Conservation (phyloP, 37 sponge, comb jelly and placozoan species). For the Bolinopsis microptera region DNA sequence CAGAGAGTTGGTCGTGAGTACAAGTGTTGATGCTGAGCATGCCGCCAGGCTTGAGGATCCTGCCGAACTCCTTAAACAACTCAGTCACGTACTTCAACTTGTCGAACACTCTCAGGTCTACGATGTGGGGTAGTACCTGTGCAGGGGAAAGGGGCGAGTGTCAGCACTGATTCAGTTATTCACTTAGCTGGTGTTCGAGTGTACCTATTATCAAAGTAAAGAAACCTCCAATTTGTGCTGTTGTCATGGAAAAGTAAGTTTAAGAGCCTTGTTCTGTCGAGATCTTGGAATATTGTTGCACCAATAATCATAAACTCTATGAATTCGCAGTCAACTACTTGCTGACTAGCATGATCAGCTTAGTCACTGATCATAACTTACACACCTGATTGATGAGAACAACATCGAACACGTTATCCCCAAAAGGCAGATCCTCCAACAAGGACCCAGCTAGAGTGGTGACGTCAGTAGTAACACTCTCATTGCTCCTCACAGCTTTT, state of each 20-base stretch:
- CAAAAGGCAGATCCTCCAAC: slow-evolving; percentile 34
- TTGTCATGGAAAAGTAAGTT: too few species aligned
- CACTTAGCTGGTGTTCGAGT: too few species aligned
- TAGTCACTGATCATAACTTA: too few species aligned
- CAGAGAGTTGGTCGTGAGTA: neutral
- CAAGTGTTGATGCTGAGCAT: slow-evolving; percentile 40
- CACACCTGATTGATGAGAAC: slow-evolving; percentile 37
- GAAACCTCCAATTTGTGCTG: too few species aligned
- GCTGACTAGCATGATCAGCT: too few species aligned
- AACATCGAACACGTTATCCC: slow-evolving; percentile 22
- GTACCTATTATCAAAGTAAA: too few species aligned
- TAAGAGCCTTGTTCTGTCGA: too few species aligned
- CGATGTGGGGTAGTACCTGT: slow-evolving; percentile 45
- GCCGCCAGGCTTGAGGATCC: slow-evolving; percentile 58
- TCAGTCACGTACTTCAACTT: neutral
- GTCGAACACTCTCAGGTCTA: slow-evolving; percentile 35
- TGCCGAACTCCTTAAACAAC: neutral
- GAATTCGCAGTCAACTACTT: too few species aligned
- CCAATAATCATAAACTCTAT: too few species aligned
- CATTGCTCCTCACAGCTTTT: slow-evolving; percentile 28
- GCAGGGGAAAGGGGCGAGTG: too few species aligned
- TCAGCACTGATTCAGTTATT: too few species aligned
- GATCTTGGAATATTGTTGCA: too few species aligned
- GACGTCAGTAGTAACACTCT: slow-evolving; percentile 19
- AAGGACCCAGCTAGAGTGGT: neutral